Conservation (phyloP, 2,113 vertebrate species). For the Chroicocephalus ridibundus region DNA sequence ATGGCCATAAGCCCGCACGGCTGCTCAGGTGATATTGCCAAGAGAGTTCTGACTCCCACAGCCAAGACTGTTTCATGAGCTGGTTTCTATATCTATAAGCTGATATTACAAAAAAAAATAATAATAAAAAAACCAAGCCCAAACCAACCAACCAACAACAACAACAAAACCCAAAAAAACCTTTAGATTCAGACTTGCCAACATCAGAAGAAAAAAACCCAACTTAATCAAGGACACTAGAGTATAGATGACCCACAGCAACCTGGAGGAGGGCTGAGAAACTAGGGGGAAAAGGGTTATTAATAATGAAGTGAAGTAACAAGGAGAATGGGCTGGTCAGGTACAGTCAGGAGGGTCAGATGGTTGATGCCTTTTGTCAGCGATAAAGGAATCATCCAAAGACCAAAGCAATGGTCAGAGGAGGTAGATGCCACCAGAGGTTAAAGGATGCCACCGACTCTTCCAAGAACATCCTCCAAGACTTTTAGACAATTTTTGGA, state of each 20-base stretch:
- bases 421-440: background rate
- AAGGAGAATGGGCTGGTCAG: background rate
- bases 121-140: no score
- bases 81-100: background rate
- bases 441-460: background rate
- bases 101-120: background rate
- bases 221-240: background rate
- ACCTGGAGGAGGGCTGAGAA: background rate
- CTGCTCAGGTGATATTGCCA: background rate
- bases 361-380: background rate
- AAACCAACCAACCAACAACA: background rate
- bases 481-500: background rate
- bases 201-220: background rate
- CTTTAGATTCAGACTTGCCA: background rate
- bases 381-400: background rate
- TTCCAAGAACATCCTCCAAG: background rate
- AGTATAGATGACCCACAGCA: background rate
- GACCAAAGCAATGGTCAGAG: background rate
- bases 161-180: background rate
- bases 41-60: background rate
- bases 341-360: background rate
- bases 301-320: background rate
- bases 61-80: background rate
- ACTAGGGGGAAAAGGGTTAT: background rate
- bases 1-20: fast-evolving